phyloP scores from a whole-genome alignment of 1,140 invertebrate species.

The Phortica variegata region DNA sequence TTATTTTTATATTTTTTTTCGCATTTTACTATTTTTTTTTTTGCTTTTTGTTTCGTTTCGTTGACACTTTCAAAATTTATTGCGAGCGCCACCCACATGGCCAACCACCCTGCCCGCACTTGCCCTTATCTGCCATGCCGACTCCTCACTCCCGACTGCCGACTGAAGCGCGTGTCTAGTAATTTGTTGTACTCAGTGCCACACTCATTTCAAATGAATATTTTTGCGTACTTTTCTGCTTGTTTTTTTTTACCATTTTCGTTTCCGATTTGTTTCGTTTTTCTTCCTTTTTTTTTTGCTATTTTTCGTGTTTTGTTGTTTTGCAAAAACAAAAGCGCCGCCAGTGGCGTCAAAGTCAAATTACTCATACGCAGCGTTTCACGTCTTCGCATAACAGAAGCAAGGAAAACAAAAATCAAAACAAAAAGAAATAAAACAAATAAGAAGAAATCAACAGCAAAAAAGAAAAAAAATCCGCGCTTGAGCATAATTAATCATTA shows the following conservation, averaged over 20 bases:
- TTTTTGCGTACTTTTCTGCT: slow-evolving; percentile 55
- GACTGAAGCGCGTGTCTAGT: too few species aligned
- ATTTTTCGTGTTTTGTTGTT: too few species aligned
- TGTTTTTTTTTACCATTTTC: too few species aligned
- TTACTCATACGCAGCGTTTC: slow-evolving; percentile 49
- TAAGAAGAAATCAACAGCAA: too few species aligned
- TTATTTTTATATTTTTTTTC: slow-evolving; percentile 33
- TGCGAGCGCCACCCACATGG: slow-evolving; percentile 35
- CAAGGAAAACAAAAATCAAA: too few species aligned
- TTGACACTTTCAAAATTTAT: slow-evolving; percentile 54
- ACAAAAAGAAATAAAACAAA: too few species aligned
- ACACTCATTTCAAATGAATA: slow-evolving; percentile 55
- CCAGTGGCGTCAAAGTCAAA: slow-evolving; percentile 49
- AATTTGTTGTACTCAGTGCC: slow-evolving; percentile 51
- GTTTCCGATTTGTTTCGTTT: too few species aligned
- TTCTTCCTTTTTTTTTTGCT: too few species aligned
- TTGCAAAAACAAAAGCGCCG: slow-evolving; percentile 50
- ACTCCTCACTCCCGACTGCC: too few species aligned
- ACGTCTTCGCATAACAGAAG: too few species aligned
- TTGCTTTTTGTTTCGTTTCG: slow-evolving; percentile 44
- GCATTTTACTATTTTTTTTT: slow-evolving; percentile 33
- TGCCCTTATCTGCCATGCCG: slow-evolving; percentile 9
- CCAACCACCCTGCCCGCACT: slow-evolving; percentile 12
- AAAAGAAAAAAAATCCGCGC: too few species aligned
- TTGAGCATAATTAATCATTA: slow-evolving; percentile 54